Base-by-base conservation (phyloP, 2,113 vertebrate species). In the Tor tambroides region DNA sequence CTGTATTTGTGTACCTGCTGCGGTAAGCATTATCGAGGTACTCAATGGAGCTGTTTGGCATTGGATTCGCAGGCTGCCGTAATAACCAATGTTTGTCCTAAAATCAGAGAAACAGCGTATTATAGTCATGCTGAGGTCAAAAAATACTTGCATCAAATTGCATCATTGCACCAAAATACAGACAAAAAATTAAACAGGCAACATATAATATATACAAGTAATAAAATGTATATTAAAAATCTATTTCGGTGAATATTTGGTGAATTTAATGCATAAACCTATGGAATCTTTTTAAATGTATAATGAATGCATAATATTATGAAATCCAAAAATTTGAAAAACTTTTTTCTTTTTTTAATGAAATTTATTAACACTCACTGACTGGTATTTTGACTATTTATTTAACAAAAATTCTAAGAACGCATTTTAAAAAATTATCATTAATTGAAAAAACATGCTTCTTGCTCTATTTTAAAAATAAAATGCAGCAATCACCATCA, bases 11-110 rank as follows among this genome's bases (percentile, higher is more conserved):
- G 4, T 89, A 96, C 95, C 95, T 93, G 59, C 74, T 93, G 89
- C 93, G 94, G 87, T 87, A 96, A 0, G 92, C 95, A 2, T 93
- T 76, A 43, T 96, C 95, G 71, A 96, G 92, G 88, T 89, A 95
- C 61, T 78, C 26, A 11, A 96, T 49, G 0, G 95, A 93, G 90
- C 86, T 93, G 19, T 91, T 89, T 0, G 91, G 15, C 95, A 96
- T 96, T 0, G 95, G 95, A 89, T 91, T 95, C 76, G 76, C 3
- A 1, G 95, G 93, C 26, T 96, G 95, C 51, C 95, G 94, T 75
- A 96, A 89, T 89, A 96, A 92, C 95, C 95, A 96, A 89, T 96
- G 95, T 89, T 96, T 96, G 90, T 94, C 93, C 95, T 96, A 85
- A 72, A 17, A 80, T 35, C 21, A 59, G 43, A 59, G 30, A n/a